Percentiles rank a stretch among this genome's conserved stretches.
Conservation (phyloP, 92 coral and sea anemone genomes). For the Pocillopora meandrina region DNA sequence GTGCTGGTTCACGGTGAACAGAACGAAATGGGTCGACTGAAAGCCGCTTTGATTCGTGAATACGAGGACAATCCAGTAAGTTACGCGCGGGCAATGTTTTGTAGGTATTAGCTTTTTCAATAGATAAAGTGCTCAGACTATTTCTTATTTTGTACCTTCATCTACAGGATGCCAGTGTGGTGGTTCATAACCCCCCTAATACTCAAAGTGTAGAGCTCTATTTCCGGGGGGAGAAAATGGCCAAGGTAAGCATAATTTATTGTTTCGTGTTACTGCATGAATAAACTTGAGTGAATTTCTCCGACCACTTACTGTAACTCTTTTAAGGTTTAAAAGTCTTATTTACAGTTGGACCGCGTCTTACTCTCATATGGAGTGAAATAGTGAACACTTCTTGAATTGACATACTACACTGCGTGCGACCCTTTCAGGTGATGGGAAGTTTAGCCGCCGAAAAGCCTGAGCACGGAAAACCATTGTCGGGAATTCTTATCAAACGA, state of each 20-base stretch:
- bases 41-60: constrained; percentile 96
- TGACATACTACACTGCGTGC: neutral
- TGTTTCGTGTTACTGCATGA: neutral
- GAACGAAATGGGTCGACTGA: constrained; percentile 95
- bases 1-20: constrained; percentile 98
- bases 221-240: constrained; percentile 99
- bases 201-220: constrained; percentile 94
- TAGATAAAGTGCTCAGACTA: neutral
- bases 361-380: too few species aligned
- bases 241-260: constrained; percentile 68
- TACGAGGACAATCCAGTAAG: constrained; percentile 91
- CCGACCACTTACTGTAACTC: neutral
- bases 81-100: neutral
- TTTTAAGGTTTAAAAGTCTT: too few species aligned
- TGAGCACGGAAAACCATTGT: constrained; percentile 81
- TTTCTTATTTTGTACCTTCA: neutral
- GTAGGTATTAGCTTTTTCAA: too few species aligned
- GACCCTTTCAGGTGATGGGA: constrained; percentile 83
- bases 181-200: constrained; percentile 94
- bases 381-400: neutral
- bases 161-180: constrained; percentile 85
- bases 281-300: neutral
- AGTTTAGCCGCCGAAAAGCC: constrained; percentile 93
- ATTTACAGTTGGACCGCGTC: too few species aligned
- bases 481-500: constrained; percentile 96